A percentile compares a stretch with the other conserved stretches of the same genome.
phyloP scores from a whole-genome alignment of 1,140 invertebrate genomes.

The Laupala kohalensis region DNA sequence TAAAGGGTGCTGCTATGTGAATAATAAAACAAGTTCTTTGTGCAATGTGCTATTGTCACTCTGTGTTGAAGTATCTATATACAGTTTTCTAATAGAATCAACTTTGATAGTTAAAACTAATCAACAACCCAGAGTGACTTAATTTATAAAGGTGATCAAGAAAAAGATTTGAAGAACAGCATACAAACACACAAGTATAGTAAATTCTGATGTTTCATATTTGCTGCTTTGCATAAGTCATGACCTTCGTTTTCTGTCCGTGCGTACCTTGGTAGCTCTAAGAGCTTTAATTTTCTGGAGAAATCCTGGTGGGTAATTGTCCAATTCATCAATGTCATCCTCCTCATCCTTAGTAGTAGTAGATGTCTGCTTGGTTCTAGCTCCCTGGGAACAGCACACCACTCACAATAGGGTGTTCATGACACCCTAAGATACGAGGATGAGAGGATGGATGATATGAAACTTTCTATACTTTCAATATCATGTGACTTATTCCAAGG shows the following conservation, averaged over 20 bases:
- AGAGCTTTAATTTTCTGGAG: not conserved
- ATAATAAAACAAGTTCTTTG: not conserved
- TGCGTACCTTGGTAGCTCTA: not conserved
- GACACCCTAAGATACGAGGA: not conserved
- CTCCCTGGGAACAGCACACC: not conserved
- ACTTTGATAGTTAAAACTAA: too few species aligned
- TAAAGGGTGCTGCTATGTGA: not conserved
- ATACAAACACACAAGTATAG: not conserved
- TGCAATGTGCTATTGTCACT: not conserved
- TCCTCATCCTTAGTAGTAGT: not conserved
- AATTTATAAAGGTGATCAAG: too few species aligned
- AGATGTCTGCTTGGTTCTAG: not conserved
- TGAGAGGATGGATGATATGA: not conserved
- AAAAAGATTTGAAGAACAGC: not conserved
- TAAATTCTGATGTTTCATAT: not conserved
- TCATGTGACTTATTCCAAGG: not conserved
- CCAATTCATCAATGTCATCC: not conserved
- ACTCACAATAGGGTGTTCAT: not conserved
- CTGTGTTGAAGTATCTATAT: too few species aligned
- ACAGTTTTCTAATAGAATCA: too few species aligned
- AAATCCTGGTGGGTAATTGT: not conserved
- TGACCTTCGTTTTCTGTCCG: not conserved
- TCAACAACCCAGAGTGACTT: too few species aligned
- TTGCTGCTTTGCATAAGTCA: not conserved
- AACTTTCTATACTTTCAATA: not conserved